Conservation (phyloP, 2,797 vertebrate genomes). For the Sphenodon punctatus region DNA sequence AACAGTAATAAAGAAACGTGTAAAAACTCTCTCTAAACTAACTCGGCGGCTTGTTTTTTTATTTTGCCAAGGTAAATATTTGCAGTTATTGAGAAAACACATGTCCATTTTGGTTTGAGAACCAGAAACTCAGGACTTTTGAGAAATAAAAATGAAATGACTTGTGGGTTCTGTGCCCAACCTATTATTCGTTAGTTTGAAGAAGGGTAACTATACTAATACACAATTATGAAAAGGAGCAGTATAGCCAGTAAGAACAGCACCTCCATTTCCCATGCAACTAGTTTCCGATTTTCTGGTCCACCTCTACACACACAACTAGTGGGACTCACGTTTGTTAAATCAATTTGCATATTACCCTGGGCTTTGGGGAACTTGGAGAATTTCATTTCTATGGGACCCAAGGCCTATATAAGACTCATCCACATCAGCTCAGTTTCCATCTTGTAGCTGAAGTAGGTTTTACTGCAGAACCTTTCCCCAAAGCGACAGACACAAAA, state of each 20-base stretch:
- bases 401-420: neutral
- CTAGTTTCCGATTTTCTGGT: constrained; percentile 17
- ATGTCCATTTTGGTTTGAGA: neutral
- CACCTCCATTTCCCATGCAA: neutral
- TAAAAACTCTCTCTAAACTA: neutral
- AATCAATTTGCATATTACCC: neutral
- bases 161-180: neutral
- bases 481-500: neutral
- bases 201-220: constrained; percentile 4
- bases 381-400: neutral
- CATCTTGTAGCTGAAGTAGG: neutral
- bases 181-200: constrained; percentile 13
- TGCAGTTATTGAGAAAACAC: constrained; percentile 34
- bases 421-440: neutral
- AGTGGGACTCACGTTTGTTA: neutral
- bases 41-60: neutral
- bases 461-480: neutral
- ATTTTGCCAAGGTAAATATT: neutral
- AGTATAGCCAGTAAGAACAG: neutral
- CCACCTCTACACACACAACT: neutral
- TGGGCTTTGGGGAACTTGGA: neutral
- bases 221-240: neutral
- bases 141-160: too few species aligned
- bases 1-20: neutral
- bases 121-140: neutral